phyloP scores from a whole-genome alignment of 2,113 vertebrate species.

The Phodopus roborovskii region DNA sequence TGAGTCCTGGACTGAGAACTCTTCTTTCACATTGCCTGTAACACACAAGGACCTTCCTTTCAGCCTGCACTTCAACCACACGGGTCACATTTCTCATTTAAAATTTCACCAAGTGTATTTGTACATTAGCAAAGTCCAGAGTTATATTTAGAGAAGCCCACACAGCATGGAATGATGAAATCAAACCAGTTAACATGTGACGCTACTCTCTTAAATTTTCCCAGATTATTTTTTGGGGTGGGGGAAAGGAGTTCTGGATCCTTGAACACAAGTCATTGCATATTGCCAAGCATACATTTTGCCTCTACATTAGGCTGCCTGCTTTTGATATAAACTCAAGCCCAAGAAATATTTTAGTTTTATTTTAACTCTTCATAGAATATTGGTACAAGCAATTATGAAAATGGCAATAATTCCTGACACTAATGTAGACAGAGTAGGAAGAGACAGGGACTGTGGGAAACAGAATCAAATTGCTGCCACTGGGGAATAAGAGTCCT shows the following conservation, averaged over 20 bases:
- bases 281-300: not conserved
- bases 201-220: not conserved
- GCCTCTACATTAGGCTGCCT: too few relatives aligned
- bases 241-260: too few relatives aligned
- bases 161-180: not conserved
- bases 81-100: conserved; percentile 1
- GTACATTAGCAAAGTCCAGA: not conserved
- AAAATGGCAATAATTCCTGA: not conserved
- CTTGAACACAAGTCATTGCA: not conserved
- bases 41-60: not conserved
- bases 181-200: not conserved
- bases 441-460: not conserved
- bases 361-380: not conserved
- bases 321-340: conserved; percentile 5
- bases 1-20: not conserved
- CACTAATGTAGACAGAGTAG: not conserved
- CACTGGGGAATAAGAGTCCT: not conserved
- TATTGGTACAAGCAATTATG: not conserved
- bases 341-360: conserved; percentile 9
- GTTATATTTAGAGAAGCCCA: not conserved
- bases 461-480: not conserved
- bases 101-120: not conserved
- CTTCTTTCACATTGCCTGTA: not conserved
- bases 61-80: not conserved
- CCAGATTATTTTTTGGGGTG: not conserved